Evolutionary conservation across 1,140 invertebrate genomes (phyloP), one percentile per base, ranked within the genome.

Genomic region (Hyphantria cunea): DNA sequence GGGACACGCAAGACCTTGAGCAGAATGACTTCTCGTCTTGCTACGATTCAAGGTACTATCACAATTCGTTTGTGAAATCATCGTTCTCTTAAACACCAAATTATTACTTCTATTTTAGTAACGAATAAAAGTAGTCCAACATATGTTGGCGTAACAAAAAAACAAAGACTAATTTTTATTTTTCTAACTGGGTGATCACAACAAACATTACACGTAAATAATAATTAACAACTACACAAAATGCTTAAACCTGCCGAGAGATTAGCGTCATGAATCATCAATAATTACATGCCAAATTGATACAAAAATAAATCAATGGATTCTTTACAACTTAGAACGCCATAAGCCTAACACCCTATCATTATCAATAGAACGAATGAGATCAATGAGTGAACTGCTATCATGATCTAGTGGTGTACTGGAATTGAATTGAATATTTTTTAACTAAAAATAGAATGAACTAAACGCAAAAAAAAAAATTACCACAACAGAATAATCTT

Each of bases 301-400:
- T 39, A 39, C 37, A 86, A 82, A 86, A 81, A 58, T 74, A 83
- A 80, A 68, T 65, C 80, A 81, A 78, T 76, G 72, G 74, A 78
- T 70, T 80, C 70, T 78, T 76, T 70, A 73, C 77, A 70, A 80
- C 70, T 78, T 68, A 70, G 80, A 86, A 89, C 86, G 86, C 86
- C 86, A 89, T 89, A 76, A 48, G 54, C 79, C 33, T 47, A 47
- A 41, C 42, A 55, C 53, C 53, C 15, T 56, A 47, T 37, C 53
- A 56, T 55, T 55, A 55, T 55, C 53, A 55, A 55, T 55, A 55
- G 52, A 55, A 44, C 12, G 15, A 17, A 47, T 25, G 37, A 52
- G 17, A 52, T 52, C 7, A 41, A 52, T 39, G n/a, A n/a, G n/a
- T n/a, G n/a, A n/a, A n/a, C n/a, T n/a, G n/a, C n/a, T n/a, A n/a